Evolutionary conservation across 92 coral and sea anemone species (phyloP).

Genomic region (Muricea muricata): DNA sequence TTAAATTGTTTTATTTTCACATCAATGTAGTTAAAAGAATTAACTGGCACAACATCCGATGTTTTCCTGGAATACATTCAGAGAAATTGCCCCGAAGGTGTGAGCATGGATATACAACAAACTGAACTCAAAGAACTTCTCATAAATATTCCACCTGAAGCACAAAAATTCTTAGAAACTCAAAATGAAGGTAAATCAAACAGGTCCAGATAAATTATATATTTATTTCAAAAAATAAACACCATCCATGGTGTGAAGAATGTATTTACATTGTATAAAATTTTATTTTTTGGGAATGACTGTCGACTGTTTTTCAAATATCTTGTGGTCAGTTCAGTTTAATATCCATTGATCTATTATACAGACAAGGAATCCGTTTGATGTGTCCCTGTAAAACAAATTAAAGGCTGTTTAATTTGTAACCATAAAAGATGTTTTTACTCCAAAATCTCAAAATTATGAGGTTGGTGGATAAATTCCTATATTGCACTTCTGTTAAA

Average conservation of each 20-base stretch:
- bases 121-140: slow-evolving; percentile 76
- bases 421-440: too few species aligned
- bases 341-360: background rate
- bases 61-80: slow-evolving; percentile 95
- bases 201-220: background rate
- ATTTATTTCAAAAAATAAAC: background rate
- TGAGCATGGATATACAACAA: slow-evolving; percentile 95
- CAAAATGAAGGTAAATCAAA: slow-evolving; percentile 36
- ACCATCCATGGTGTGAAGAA: background rate
- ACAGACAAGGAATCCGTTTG: background rate
- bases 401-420: too few species aligned
- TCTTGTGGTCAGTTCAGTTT: background rate
- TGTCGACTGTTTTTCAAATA: background rate
- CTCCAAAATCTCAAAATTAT: too few species aligned
- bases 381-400: background rate
- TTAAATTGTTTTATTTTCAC: background rate
- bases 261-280: background rate
- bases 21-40: slow-evolving; percentile 65
- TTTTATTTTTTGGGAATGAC: too few species aligned
- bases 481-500: too few species aligned
- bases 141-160: slow-evolving; percentile 82
- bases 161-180: slow-evolving; percentile 73
- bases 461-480: too few species aligned
- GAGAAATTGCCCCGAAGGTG: slow-evolving; percentile 95
- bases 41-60: slow-evolving; percentile 91